Conservation (phyloP, 2,113 vertebrate genomes). For the Alligator mississippiensis region DNA sequence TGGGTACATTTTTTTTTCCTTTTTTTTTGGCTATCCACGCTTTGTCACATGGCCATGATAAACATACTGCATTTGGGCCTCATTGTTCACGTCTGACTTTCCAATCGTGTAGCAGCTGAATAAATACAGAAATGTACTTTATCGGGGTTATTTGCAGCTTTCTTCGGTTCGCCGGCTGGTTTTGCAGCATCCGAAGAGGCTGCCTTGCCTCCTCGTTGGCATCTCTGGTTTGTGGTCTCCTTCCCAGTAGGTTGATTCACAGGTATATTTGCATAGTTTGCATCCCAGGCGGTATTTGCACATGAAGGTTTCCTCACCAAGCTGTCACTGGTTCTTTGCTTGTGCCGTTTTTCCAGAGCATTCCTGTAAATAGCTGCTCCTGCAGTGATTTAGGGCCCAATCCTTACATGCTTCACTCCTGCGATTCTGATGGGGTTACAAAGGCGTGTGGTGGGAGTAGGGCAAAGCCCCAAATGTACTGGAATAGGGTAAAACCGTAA, state of each 20-base stretch:
- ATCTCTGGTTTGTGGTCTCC: rapidly evolving
- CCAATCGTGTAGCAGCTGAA: background rate
- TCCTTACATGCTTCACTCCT: background rate
- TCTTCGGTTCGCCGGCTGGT: background rate
- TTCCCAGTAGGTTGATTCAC: rapidly evolving
- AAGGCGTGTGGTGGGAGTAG: background rate
- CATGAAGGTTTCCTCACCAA: slow-evolving; percentile 28
- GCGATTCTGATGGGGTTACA: background rate
- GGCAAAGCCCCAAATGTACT: background rate
- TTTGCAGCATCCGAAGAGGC: background rate
- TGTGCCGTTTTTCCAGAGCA: slow-evolving; percentile 44
- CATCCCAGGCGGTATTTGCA: background rate
- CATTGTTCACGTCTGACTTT: background rate
- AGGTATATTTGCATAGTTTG: background rate
- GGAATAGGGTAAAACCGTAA: background rate
- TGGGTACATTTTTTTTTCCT: too few relatives aligned
- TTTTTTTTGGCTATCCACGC: too few relatives aligned
- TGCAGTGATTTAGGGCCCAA: background rate
- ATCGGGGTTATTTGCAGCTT: background rate
- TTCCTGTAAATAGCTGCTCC: slow-evolving; percentile 18
- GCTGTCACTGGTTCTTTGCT: slow-evolving; percentile 34
- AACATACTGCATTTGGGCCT: slow-evolving; percentile 24
- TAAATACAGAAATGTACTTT: slow-evolving; percentile 38
- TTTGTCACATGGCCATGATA: slow-evolving; percentile 58
- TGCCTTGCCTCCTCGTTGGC: background rate